Evolutionary conservation across 2,888 invertebrate genomes (phyloP), one percentile per base, ranked within the genome.

Genomic region (Pachycephus smyrnensis): DNA sequence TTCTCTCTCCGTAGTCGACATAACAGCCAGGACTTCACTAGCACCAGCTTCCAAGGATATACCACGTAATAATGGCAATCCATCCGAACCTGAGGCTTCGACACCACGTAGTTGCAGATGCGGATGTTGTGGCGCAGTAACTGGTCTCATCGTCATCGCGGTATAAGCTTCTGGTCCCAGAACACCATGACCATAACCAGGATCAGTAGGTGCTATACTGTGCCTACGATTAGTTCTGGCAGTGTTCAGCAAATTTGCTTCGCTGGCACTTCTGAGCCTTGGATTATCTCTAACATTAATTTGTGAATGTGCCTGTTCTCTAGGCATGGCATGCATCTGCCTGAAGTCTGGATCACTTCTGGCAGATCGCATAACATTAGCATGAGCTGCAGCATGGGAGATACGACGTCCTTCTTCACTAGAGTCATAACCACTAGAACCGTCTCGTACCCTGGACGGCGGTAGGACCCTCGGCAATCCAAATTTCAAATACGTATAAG

Each of bases 401-500:
- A 88, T 80, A 15, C 90, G 82, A 11, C 90, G 87, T 4, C 91
- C 91, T 84, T 94, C 94, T 91, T 98, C 97, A 81, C 97, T 97
- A 87, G 97, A 97, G 89, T 98, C 97, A 92, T 98, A 97, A 15
- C 98, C 97, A 82, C 97, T 97, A n/a, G 97, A 97, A 0, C 97
- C 97, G 88, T 97, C 97, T 75, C 96, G 93, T 80, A 92, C 92
- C 12, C 93, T 92, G 15, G 90, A 90, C 12, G 97, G 97, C 40
- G 98, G 97, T 89, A 98, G 95, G 3, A 98, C 98, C 77, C 98
- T 94, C 1, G 98, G 98, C 77, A 98, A 93, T 0, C 98, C 98
- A 89, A 98, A 98, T 92, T 98, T 98, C 82, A 98, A 93, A 92
- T 98, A 98, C 33, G 98, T 97, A 92, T 97, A 97, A 94, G 98